Conservation (phyloP, 1,140 invertebrate genomes). For the Lepeophtheirus salmonis region DNA sequence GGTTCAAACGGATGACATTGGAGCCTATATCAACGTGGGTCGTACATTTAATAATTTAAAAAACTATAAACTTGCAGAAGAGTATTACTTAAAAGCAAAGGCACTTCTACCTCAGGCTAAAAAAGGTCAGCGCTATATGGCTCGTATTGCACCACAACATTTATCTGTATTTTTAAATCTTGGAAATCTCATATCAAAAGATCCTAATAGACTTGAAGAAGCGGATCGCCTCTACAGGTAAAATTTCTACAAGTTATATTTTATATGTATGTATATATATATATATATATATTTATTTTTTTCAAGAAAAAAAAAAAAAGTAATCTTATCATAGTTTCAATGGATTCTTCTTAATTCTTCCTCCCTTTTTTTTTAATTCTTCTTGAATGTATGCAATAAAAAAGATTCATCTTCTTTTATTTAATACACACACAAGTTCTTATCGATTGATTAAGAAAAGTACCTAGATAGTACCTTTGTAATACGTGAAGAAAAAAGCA, state of each 20-base stretch:
- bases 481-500: no score
- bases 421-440: no score
- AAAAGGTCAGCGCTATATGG: constrained; percentile 78
- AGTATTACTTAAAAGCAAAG: constrained; percentile 63
- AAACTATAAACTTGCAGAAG: constrained; percentile 46
- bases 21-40: constrained; percentile 39
- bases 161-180: constrained; percentile 87
- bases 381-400: no score
- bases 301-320: not conserved
- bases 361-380: not conserved
- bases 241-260: no score
- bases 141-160: constrained; percentile 84
- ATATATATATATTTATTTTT: not conserved
- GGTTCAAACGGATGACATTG: constrained; percentile 8
- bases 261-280: not conserved
- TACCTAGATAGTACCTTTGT: no score
- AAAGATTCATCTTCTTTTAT: no score
- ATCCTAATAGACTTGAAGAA: constrained; percentile 71
- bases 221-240: constrained; percentile 64
- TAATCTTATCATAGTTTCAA: not conserved
- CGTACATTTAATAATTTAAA: constrained; percentile 70
- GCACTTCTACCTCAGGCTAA: constrained; percentile 70
- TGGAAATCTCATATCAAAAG: constrained; percentile 82
- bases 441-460: no score
- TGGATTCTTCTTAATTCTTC: no score